Conservation (phyloP, 2,113 vertebrate species). For the Orthonyx spaldingii region DNA sequence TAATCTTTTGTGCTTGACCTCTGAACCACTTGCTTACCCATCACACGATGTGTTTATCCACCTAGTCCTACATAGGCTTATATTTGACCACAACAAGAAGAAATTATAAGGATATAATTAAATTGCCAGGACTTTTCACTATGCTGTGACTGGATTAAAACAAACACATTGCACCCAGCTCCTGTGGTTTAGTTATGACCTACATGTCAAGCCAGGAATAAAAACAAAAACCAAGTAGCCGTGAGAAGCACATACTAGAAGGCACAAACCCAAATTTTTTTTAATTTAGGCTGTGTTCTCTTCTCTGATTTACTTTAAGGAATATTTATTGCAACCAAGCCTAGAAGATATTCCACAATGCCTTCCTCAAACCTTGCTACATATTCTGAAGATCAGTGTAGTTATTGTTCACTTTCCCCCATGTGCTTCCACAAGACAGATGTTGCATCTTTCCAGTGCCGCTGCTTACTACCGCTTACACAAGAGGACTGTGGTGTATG, state of each 20-base stretch:
- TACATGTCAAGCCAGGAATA: neutral
- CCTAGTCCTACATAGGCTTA: neutral
- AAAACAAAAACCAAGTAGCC: rapidly evolving
- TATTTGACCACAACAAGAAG: neutral
- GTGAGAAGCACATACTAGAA: neutral
- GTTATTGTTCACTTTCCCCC: neutral
- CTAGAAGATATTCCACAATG: neutral
- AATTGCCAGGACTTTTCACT: neutral
- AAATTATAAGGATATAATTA: neutral
- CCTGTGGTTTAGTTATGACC: neutral
- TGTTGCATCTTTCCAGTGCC: neutral
- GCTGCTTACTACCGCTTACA: neutral
- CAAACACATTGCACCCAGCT: neutral
- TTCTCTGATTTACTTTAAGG: neutral
- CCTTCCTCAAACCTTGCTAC: neutral
- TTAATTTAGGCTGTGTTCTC: neutral
- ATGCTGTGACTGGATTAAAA: neutral
- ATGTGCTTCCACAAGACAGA: neutral
- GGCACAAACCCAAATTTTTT: neutral
- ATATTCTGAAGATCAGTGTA: neutral
- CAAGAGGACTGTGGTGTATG: neutral
- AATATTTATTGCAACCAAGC: neutral
- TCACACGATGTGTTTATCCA: neutral
- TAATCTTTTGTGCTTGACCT: neutral
- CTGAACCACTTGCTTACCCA: neutral